Base-by-base conservation (phyloP, 2,797 vertebrate species). In the Morus bassanus region DNA sequence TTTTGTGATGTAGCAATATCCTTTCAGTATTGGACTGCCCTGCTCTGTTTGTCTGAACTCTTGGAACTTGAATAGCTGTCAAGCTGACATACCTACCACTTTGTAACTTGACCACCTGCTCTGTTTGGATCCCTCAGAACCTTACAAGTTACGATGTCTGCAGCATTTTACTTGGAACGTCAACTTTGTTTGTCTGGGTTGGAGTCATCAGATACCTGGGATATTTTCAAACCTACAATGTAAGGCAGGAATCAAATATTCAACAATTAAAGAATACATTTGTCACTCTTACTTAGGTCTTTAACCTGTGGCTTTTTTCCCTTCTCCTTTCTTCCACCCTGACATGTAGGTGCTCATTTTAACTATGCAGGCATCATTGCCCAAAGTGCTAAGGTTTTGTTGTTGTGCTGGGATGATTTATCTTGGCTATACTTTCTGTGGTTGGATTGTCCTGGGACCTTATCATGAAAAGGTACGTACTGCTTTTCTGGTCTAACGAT, bases 351-450 rank as follows among this genome's bases (percentile, higher is more conserved):
- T 99, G 56, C 98, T 99, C 53, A 99, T 99, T 97, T 98, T 99
- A 92, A 99, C 99, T 8, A 99, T 99, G 99, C 98, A 98, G 90
- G 99, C 99, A 13, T 99, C 99, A 0, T 95, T 99, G 64, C 99
- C 99, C 0, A 99, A 99, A 83, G 99, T 99, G 5, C 98, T 99
- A 23, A 98, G 99, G 69, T 99, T 99, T 97, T 99, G 99, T 77
- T 99, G 99, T 84, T 99, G 99, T 82, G 99, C 99, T 15, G 99
- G 99, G 16, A 99, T 99, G 99, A 99, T 99, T 93, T 99, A 99
- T 89, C 98, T 99, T 16, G 99, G 99, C 33, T 99, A 99, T 95
- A 99, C 98, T 4, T 99, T 99, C 98, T 99, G 99, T n/a, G 99
- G 99, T 2, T 99, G 99, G 99, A 99, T 99, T 30, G 99, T 99